A percentile compares a stretch with the other conserved stretches of the same genome.
Evolutionary conservation across 1,140 invertebrate genomes (phyloP).

Genomic region (Ceratosolen solmsi): DNA sequence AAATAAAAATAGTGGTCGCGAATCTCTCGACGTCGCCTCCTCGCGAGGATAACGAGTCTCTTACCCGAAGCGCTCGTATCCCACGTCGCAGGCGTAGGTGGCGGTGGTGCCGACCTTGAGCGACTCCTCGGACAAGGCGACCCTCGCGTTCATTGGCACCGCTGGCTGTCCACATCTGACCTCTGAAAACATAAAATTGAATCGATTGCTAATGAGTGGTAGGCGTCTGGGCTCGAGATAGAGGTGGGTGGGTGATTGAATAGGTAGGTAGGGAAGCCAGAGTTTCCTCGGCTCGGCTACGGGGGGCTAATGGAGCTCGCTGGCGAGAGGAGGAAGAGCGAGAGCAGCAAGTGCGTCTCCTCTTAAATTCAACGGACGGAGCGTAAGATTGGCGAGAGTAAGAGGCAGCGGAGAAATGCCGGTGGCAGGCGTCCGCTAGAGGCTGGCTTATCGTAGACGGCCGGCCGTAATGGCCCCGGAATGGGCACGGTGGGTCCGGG

Average conservation of each 20-base stretch:
- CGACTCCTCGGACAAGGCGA: conserved; percentile 74
- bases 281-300: not conserved
- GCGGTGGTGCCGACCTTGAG: conserved; percentile 78
- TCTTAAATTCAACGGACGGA: too few relatives aligned
- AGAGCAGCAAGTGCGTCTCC: too few relatives aligned
- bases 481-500: too few relatives aligned
- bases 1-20: too few relatives aligned
- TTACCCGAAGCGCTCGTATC: conserved; percentile 83
- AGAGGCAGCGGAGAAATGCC: not conserved
- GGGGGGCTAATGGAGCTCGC: not conserved
- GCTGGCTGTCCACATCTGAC: conserved; percentile 84
- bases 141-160: conserved; percentile 85
- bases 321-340: not conserved
- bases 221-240: too few relatives aligned
- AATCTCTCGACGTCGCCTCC: too few relatives aligned
- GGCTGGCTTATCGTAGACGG: too few relatives aligned
- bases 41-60: conserved; percentile 52
- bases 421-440: too few relatives aligned
- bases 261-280: too few relatives aligned
- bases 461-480: too few relatives aligned
- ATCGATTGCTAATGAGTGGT: not conserved
- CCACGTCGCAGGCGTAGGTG: conserved; percentile 87
- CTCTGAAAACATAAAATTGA: conserved; percentile 59
- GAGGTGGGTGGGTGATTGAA: too few relatives aligned
- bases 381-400: not conserved